Evolutionary conservation across 2,113 vertebrate species (phyloP), one percentile per base, ranked within the genome.

Genomic region (Columba janthina): DNA sequence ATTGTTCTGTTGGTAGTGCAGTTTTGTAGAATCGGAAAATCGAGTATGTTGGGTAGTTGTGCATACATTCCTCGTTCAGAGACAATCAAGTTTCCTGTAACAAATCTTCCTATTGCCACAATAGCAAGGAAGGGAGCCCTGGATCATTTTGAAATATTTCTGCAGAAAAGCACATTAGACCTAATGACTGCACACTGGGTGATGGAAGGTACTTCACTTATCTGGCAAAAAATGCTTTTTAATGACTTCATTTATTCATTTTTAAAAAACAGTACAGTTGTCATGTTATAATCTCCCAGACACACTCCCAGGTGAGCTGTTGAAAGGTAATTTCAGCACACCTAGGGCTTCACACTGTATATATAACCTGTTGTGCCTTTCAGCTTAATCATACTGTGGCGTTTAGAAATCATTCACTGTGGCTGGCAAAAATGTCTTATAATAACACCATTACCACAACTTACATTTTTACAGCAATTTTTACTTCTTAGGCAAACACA

Each of bases 191-290:
- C 74, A 92, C 2, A 32, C n/a, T 61, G 74, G 28, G 57, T 97
- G 94, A 97, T 95, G 58, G 88, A 97, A 97, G 89, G 64, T 38
- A 88, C 73, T 96, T 97, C 95, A 90, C 94, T 96, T 97, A 96
- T 95, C 78, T 87, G 58, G 50, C 88, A 80, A 97, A 96, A 97
- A 95, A 89, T 54, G 79, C 72, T 97, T 90, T 94, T 95, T 97
- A 97, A 98, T 97, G 95, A 95, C 77, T 97, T 97, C 86, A 94
- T 96, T 97, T 97, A 92, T 96, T 96, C 89, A 94, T 85, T 97
- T 92, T 85, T 71, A 91, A 77, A 97, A 94, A 95, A 65, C 65
- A 53, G 60, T 96, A 62, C 97, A 97, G 93, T 93, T 96, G 81
- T 93, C 90, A 96, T 92, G 92, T 91, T 97, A 91, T 97, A 96